These are phyloP conservation scores for Nephrotoma appendiculata DNA, from an alignment of 2,888 invertebrate genomes.

Conservation along the genomic window DNA sequence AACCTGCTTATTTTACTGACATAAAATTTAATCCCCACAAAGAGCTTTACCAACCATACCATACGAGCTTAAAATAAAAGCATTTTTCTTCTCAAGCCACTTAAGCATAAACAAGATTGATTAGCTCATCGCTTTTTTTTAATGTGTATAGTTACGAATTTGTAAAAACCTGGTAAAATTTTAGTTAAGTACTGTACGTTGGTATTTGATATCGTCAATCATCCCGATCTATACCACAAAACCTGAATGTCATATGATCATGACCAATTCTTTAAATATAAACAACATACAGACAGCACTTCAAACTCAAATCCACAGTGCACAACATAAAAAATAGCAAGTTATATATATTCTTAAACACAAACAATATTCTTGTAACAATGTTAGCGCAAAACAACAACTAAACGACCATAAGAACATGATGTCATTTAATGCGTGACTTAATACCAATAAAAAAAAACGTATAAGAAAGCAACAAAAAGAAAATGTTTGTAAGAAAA, in stretches of 20 bases:
- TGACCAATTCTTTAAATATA: background rate
- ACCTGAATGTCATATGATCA: background rate
- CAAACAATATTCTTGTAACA: background rate
- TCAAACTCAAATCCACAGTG: background rate
- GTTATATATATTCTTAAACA: background rate
- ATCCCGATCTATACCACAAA: too few species aligned
- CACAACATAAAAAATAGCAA: background rate
- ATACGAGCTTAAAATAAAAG: too few species aligned
- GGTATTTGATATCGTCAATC: too few species aligned
- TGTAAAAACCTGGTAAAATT: too few species aligned
- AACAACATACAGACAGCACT: background rate
- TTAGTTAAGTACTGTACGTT: too few species aligned
- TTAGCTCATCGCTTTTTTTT: too few species aligned
- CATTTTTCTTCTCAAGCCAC: too few species aligned
- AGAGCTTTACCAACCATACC: too few species aligned
- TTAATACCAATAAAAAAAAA: background rate
- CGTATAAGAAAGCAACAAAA: background rate
- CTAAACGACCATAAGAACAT: background rate
- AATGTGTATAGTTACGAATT: too few species aligned
- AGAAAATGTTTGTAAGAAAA: background rate
- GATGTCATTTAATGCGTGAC: background rate
- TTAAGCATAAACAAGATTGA: too few species aligned
- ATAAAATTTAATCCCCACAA: too few species aligned
- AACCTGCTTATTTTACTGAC: too few species aligned
- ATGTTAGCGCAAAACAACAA: background rate